Base-by-base conservation (phyloP, 2,113 vertebrate species). In the Pseudorectes ferrugineus region DNA sequence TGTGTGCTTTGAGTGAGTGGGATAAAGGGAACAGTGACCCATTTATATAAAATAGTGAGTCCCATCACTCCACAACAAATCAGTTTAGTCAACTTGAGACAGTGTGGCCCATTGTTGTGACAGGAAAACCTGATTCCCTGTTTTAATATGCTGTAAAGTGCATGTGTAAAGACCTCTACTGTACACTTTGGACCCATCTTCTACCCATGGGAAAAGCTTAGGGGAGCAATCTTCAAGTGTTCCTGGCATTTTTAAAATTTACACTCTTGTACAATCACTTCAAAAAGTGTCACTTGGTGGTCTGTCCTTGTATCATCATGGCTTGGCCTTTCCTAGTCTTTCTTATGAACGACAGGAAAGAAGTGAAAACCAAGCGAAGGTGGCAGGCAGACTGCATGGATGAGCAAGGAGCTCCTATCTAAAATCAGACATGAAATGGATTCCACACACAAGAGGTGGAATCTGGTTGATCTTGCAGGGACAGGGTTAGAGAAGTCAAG, bases 351-450 rank as follows among this genome's bases (percentile, higher is more conserved):
- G 29, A 33, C 17, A 72, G 26, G 26, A 91, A 88, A 78, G 4
- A 21, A 70, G 11, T 18, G 31, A 14, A 68, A 58, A 7, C 0
- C 29, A 62, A 52, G 19, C 0, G 0, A 58, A 61, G 24, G 26
- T 40, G 45, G 6, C 36, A 73, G 45, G 18, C 2, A 0, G 14
- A 28, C 42, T 85, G 38, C 4, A 11, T 35, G 35, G 51, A 54
- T 45, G 13, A 75, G 35, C 7, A 62, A 82, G 57, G 23, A 62
- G 1, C 11, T 75, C 23, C 10, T 40, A 1, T 11, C 4, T 35
- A 38, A 85, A 90, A 66, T 85, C 7, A 58, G 71, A 58, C 4
- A 6, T 31, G 23, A 63, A 77, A 65, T 59, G 11, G 23, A 63
- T 45, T 76, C 23, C 55, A 12, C 10, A 10, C 46, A 36, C 7